Base-by-base conservation (phyloP, 2,888 invertebrate genomes). In the Heliconius ismenius region DNA sequence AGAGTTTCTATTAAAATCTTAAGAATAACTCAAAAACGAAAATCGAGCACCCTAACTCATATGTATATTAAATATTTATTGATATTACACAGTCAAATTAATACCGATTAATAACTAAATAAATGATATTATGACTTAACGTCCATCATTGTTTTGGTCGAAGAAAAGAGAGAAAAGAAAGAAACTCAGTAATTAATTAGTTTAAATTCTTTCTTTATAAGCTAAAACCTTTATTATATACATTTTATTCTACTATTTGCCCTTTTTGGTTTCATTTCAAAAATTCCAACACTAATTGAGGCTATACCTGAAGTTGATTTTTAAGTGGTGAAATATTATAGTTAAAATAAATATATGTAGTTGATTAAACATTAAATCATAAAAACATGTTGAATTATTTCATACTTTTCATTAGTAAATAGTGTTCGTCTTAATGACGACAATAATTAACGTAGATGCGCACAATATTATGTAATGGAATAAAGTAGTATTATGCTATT, bases 391-490 rank as follows among this genome's bases (percentile, higher is more conserved):
- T 1, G 26, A 67, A 67, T 67, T 39, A 39, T 67, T 39, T 15
- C 13, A 65, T 65, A 65, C 6, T 39, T 32, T 58, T n/a, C 54
- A 21, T 54, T 24, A 32, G 21, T 28, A 21, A 58, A n/a, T 32
- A 21, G 11, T 32, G 54, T 70, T 24, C 67, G 24, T 62, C 26
- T 26, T n/a, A n/a, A 24, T 58, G 58, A 36, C 21, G 26, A 26
- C 21, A 69, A 54, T 28, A 70, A 32, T 58, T 15, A 58, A 70
- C n/a, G 54, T 70, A 70, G 54, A 70, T 15, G 58, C 70, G 70
- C 70, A 70, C 70, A 70, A 70, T 70, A 28, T 32, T 49, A 70
- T 54, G 26, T 68, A 68, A 49, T 68, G 68, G 68, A 49, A 26
- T 54, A 13, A 32, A 54, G n/a, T 69, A 69, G 54, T 28, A 28